Evolutionary conservation across 1,140 invertebrate species (phyloP).

Genomic region (Pissodes strobi): DNA sequence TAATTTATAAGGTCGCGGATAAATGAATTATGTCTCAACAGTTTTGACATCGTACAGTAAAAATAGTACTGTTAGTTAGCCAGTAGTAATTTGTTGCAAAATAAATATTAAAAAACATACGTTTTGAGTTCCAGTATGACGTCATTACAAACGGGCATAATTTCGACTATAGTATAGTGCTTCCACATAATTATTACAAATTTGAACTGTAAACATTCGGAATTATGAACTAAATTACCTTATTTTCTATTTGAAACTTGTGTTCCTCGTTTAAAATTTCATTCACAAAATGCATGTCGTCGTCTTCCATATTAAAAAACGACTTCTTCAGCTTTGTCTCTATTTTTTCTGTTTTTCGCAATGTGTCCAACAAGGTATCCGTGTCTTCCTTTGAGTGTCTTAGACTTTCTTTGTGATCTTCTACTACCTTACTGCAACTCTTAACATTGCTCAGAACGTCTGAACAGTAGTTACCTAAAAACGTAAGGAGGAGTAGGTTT

Average conservation of each 20-base stretch:
- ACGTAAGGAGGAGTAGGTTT: background rate
- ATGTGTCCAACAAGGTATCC: constrained; percentile 55
- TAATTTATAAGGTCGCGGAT: too few relatives aligned
- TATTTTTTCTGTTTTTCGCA: constrained; percentile 55
- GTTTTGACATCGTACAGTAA: too few relatives aligned
- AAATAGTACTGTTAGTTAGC: too few relatives aligned
- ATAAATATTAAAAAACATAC: too few relatives aligned
- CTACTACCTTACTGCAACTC: constrained; percentile 58
- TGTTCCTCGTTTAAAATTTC: constrained; percentile 49
- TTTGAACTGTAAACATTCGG: too few relatives aligned
- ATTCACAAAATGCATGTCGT: constrained; percentile 43
- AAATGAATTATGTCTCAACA: too few relatives aligned
- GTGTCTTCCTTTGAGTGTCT: constrained; percentile 55
- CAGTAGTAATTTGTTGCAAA: too few relatives aligned
- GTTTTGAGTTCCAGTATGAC: too few relatives aligned
- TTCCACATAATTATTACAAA: too few relatives aligned
- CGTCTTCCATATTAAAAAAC: constrained; percentile 38
- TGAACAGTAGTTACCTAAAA: constrained; percentile 54
- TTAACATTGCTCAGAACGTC: constrained; percentile 59
- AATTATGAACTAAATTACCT: constrained; percentile 13
- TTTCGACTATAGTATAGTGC: too few relatives aligned
- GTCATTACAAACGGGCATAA: too few relatives aligned
- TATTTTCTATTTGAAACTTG: constrained; percentile 41
- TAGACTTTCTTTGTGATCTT: constrained; percentile 58
- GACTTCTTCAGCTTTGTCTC: constrained; percentile 47